phyloP scores from a whole-genome alignment of 2,888 invertebrate species.

The Chloroclysta siterata region DNA sequence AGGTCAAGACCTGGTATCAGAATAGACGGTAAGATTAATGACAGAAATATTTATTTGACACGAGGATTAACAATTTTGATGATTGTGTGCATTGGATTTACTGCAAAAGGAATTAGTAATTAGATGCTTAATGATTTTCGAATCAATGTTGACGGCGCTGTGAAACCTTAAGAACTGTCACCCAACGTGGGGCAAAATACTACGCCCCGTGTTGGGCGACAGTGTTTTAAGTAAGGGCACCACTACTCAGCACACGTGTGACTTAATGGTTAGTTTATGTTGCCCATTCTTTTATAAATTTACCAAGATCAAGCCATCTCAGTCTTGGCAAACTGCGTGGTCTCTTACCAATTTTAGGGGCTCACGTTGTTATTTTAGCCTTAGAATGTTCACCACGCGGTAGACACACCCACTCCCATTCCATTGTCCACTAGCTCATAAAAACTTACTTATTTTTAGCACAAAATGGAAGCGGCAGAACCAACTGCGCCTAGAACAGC shows the following conservation, averaged over 20 bases:
- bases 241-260: not conserved
- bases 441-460: slow-evolving; percentile 68
- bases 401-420: no score
- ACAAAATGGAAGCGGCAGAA: slow-evolving; percentile 96
- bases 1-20: slow-evolving; percentile 98
- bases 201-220: slow-evolving; percentile 26
- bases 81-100: not conserved
- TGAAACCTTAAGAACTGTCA: not conserved
- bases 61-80: not conserved
- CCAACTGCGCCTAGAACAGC: slow-evolving; percentile 92
- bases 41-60: not conserved
- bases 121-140: no score
- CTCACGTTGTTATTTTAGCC: no score
- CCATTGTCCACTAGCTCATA: no score
- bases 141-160: not conserved
- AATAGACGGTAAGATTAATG: slow-evolving; percentile 88
- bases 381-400: no score
- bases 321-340: no score
- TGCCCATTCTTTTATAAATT: no score
- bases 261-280: no score
- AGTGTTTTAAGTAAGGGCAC: slow-evolving; percentile 14
- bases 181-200: not conserved
- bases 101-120: not conserved
- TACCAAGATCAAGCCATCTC: no score
- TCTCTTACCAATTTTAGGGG: no score